Base-by-base conservation (phyloP, 2,113 vertebrate genomes). In the Colistium nudipinnis region DNA sequence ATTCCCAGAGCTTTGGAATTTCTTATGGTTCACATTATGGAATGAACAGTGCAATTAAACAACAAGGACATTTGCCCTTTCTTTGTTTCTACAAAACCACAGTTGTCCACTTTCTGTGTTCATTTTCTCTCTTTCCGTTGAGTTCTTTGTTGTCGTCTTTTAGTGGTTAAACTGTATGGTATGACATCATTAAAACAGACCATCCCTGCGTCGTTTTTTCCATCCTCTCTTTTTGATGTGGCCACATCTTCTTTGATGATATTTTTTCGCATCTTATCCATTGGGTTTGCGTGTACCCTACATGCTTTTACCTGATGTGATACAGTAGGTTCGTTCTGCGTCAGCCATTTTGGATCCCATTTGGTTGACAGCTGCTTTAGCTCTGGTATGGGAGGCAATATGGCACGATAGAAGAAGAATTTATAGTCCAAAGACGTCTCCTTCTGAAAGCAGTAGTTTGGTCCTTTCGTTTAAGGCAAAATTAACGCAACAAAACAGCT, bases 1-100 rank as follows among this genome's bases (percentile, higher is more conserved):
- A 61, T 60, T 77, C 84, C 87, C 85, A 84, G 86, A 86, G 86
- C 66, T 86, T 88, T 84, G 87, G 84, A 87, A 87, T 85, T 83
- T 86, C 75, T 70, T 74, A 81, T 72, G 80, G 84, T 91, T 92
- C 91, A 92, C 91, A 91, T 90, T 92, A 87, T 80, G 88, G 91
- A 91, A 89, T 89, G 80, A 87, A 90, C 88, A 92, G 91, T 92
- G 90, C 90, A 92, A 91, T 82, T 83, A 85, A 88, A 84, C 62
- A 84, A 78, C 27, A 66, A 71, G 73, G 81, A 74, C 74, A 53
- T 78, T 41, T 45, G 56, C 64, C 79, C 39, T 78, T 78, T 78
- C 53, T 87, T 67, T 84, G 52, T 85, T 81, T 82, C 64, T 39
- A 60, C 38, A 59, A 85, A 81, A 87, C 81, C 78, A 80, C 77